A percentile compares a stretch with the other conserved stretches of the same genome.
Evolutionary conservation across 2,113 vertebrate species (phyloP).

Genomic region (Eudyptes chrysolophus): DNA sequence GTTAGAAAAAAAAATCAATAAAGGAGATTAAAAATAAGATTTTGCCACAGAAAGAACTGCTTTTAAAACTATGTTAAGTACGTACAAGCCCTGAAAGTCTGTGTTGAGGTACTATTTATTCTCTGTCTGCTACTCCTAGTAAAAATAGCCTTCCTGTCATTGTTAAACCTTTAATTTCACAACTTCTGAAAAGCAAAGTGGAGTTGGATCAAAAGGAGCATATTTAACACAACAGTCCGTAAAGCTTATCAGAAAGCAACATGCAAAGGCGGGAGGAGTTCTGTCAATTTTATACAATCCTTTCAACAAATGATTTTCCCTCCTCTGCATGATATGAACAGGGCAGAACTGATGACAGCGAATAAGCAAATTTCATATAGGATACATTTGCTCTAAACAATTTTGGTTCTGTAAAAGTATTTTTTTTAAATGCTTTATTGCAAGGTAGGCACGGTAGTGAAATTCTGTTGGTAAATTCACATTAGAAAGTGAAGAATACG

Average conservation of each 20-base stretch:
- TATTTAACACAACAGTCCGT: conserved; percentile 7
- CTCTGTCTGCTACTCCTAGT: not conserved
- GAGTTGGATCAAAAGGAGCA: conserved; percentile 11
- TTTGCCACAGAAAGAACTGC: not conserved
- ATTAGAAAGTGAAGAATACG: not conserved
- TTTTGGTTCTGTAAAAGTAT: not conserved
- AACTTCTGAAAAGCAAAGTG: conserved; percentile 26
- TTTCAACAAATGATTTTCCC: not conserved
- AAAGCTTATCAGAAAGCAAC: conserved; percentile 29
- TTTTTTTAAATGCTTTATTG: not conserved
- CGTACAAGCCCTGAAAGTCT: not conserved
- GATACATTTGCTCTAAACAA: not conserved
- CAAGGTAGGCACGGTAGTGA: not conserved
- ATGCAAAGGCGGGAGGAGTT: conserved; percentile 26
- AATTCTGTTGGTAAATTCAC: not conserved
- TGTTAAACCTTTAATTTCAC: conserved; percentile 38
- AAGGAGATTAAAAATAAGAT: not conserved
- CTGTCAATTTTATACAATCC: not conserved
- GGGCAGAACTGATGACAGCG: not conserved
- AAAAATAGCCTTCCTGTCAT: conserved; percentile 6
- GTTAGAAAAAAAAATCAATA: not conserved
- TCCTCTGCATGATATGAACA: not conserved
- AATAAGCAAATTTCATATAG: conserved; percentile 3
- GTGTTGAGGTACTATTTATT: not conserved
- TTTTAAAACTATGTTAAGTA: not conserved